Conservation (phyloP, 2,113 vertebrate genomes). For the Dasyornis broadbenti region DNA sequence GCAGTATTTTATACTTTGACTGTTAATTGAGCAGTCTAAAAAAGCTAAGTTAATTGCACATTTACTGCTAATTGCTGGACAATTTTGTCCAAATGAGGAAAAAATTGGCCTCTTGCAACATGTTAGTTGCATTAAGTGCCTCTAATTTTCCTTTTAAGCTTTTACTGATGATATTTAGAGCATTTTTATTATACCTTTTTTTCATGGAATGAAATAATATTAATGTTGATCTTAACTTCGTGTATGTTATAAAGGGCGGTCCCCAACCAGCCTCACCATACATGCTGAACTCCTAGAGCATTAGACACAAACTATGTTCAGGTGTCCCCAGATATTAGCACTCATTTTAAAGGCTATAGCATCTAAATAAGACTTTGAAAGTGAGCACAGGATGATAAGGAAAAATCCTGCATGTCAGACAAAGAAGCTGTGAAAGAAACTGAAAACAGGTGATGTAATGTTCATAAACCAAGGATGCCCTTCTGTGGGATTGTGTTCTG, state of each 20-base stretch:
- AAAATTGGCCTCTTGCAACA: neutral
- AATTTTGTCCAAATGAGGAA: constrained; percentile 27
- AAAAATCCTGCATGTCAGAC: neutral
- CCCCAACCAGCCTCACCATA: neutral
- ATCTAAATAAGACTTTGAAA: neutral
- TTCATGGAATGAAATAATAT: neutral
- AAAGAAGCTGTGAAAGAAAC: neutral
- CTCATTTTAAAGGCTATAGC: neutral
- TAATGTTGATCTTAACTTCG: neutral
- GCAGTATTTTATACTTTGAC: neutral
- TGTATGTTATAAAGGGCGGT: neutral
- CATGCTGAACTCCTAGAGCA: neutral
- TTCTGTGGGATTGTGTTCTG: neutral
- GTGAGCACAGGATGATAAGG: neutral
- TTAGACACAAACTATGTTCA: neutral
- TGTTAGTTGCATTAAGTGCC: neutral
- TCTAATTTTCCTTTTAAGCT: constrained; percentile 1
- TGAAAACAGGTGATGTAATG: neutral
- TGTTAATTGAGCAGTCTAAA: neutral
- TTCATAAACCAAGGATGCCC: neutral
- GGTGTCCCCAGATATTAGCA: neutral
- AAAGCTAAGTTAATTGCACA: neutral
- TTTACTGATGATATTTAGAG: neutral
- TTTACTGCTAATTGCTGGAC: neutral
- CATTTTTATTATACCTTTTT: neutral